Evolutionary conservation across 1,140 invertebrate genomes (phyloP).

Genomic region (Heliothis virescens): DNA sequence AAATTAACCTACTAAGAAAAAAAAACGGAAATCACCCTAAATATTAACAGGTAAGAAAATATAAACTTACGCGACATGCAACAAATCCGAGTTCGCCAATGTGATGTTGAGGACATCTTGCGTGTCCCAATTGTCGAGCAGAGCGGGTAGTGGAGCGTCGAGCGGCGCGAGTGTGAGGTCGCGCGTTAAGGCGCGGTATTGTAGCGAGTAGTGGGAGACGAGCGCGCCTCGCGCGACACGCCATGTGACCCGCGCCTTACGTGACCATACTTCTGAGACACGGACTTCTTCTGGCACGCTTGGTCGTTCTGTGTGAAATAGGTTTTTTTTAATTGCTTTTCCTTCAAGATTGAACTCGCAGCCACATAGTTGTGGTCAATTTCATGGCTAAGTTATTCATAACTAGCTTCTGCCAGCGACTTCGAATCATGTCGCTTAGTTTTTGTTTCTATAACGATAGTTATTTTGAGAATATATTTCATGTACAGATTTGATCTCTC

Average conservation of each 20-base stretch:
- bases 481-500: no score
- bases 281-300: conserved; percentile 79
- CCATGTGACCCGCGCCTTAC: conserved; percentile 78
- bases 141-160: conserved; percentile 75
- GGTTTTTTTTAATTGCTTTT: background rate
- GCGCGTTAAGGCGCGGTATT: conserved; percentile 71
- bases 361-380: no score
- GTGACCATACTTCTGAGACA: conserved; percentile 80
- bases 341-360: no score
- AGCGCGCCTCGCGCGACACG: conserved; percentile 71
- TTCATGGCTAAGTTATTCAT: no score
- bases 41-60: background rate
- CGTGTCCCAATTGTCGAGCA: conserved; percentile 77
- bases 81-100: conserved; percentile 76
- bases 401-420: no score
- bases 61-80: conserved; percentile 80
- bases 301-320: conserved; percentile 70
- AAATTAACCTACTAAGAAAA: no score
- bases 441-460: no score
- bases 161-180: conserved; percentile 70
- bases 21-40: no score
- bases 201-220: conserved; percentile 79
- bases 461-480: no score
- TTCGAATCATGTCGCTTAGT: no score
- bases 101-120: conserved; percentile 78